These are phyloP conservation scores for Sceloporus undulatus DNA, from an alignment of 2,113 vertebrate genomes.

Conservation along the genomic window DNA sequence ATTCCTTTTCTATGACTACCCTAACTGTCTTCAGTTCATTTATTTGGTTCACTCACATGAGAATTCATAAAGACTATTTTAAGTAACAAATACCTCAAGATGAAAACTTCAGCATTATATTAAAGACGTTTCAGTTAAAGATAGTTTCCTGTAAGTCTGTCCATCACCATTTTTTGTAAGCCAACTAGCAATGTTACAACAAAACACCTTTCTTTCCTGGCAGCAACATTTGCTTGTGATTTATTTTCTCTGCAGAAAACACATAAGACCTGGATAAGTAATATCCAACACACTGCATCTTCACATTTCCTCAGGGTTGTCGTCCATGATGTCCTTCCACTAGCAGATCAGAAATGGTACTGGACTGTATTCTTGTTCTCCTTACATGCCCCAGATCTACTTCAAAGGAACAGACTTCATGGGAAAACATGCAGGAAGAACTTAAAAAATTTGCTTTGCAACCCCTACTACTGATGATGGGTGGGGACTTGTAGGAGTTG, in stretches of 20 bases:
- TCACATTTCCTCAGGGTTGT: background rate
- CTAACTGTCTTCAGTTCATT: slow-evolving; percentile 19
- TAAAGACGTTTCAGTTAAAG: slow-evolving; percentile 60
- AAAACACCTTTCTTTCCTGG: slow-evolving; percentile 43
- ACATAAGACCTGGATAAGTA: background rate
- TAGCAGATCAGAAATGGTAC: background rate
- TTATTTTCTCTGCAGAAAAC: slow-evolving; percentile 6
- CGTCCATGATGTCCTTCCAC: background rate
- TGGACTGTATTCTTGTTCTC: background rate
- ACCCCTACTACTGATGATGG: no score
- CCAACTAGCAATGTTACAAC: slow-evolving; percentile 63
- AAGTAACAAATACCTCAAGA: slow-evolving; percentile 24
- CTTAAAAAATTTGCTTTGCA: background rate
- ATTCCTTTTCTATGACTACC: slow-evolving; percentile 50
- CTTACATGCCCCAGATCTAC: background rate
- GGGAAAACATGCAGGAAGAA: background rate
- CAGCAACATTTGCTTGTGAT: slow-evolving; percentile 59
- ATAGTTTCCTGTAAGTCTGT: slow-evolving; percentile 39
- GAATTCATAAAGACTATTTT: background rate
- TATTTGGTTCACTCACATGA: slow-evolving; percentile 34
- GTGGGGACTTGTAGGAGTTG: no score
- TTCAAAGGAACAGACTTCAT: background rate
- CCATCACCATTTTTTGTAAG: slow-evolving; percentile 53
- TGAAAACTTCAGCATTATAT: slow-evolving; percentile 49
- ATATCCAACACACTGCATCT: background rate